Evolutionary conservation across 2,888 invertebrate species (phyloP).

Genomic region (Linnaemya vulpina): DNA sequence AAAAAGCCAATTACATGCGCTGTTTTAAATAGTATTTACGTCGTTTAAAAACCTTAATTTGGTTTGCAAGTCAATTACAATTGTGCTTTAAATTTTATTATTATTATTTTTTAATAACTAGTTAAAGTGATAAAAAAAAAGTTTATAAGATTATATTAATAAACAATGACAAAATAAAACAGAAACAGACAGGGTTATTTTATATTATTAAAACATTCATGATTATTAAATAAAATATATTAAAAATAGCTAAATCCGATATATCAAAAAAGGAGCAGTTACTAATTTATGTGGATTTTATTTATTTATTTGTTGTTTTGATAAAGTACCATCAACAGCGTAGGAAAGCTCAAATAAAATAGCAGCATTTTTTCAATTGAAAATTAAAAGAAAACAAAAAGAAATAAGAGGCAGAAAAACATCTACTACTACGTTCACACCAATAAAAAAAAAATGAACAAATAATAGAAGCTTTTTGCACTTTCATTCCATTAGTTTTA

Average conservation of each 20-base stretch:
- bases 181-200: slow-evolving; percentile 39
- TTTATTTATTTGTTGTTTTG: no score
- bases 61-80: slow-evolving; percentile 36
- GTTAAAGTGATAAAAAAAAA: slow-evolving; percentile 24
- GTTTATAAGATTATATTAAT: slow-evolving; percentile 14
- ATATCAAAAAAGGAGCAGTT: slow-evolving; percentile 60
- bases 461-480: slow-evolving; percentile 81
- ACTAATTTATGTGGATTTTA: slow-evolving; percentile 53
- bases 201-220: slow-evolving; percentile 35
- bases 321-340: slow-evolving; percentile 27
- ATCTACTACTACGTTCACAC: slow-evolving; percentile 75
- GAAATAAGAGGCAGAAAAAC: slow-evolving; percentile 76
- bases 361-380: slow-evolving; percentile 15
- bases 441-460: slow-evolving; percentile 68
- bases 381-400: slow-evolving; percentile 1
- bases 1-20: no score
- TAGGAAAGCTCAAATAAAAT: slow-evolving; percentile 32
- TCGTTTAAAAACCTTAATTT: no score
- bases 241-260: slow-evolving; percentile 4
- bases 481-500: slow-evolving; percentile 66
- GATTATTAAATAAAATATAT: neutral
- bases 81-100: neutral
- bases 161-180: slow-evolving; percentile 46
- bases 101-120: slow-evolving; percentile 41
- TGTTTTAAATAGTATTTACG: no score